A percentile compares a stretch with the other conserved stretches of the same genome.
Conservation (phyloP, 2,888 invertebrate genomes). For the Polylopha cassiicola region DNA sequence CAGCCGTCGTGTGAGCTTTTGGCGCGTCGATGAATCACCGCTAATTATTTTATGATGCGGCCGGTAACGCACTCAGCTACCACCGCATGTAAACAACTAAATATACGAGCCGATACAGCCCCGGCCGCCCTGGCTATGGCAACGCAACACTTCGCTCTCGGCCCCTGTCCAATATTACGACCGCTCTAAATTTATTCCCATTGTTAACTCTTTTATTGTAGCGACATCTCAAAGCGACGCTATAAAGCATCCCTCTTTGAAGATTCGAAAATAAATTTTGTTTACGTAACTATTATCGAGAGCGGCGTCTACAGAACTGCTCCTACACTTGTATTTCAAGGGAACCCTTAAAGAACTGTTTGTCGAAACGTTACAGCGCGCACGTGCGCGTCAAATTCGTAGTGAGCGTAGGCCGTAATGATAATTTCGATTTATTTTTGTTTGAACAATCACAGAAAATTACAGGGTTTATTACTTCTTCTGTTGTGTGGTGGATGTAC, state of each 20-base stretch:
- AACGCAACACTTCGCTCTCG: constrained; percentile 36
- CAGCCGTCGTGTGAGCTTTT: constrained; percentile 55
- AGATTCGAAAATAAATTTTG: constrained; percentile 57
- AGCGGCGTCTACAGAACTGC: constrained; percentile 37
- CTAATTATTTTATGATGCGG: constrained; percentile 68
- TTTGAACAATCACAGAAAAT: constrained; percentile 16
- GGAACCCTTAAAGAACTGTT: constrained; percentile 20
- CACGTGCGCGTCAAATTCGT: constrained; percentile 21
- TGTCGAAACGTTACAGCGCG: constrained; percentile 21
- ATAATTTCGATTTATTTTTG: constrained; percentile 19
- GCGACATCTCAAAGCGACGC: constrained; percentile 44
- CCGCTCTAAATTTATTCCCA: constrained; percentile 54
- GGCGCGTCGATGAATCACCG: constrained; percentile 61
- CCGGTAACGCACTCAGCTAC: constrained; percentile 25
- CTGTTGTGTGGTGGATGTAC: too few relatives aligned
- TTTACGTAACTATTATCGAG: constrained; percentile 49
- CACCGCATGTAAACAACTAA: constrained; percentile 48
- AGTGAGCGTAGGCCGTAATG: constrained; percentile 21
- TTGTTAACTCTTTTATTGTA: constrained; percentile 61
- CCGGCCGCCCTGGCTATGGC: constrained; percentile 32
- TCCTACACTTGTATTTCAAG: constrained; percentile 17
- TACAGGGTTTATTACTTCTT: too few relatives aligned
- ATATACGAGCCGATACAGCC: constrained; percentile 29
- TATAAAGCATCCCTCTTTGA: constrained; percentile 63
- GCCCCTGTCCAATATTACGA: constrained; percentile 52